Evolutionary conservation across 2,888 invertebrate genomes (phyloP), one percentile per base, ranked within the genome.

Genomic region (Alitta virens): DNA sequence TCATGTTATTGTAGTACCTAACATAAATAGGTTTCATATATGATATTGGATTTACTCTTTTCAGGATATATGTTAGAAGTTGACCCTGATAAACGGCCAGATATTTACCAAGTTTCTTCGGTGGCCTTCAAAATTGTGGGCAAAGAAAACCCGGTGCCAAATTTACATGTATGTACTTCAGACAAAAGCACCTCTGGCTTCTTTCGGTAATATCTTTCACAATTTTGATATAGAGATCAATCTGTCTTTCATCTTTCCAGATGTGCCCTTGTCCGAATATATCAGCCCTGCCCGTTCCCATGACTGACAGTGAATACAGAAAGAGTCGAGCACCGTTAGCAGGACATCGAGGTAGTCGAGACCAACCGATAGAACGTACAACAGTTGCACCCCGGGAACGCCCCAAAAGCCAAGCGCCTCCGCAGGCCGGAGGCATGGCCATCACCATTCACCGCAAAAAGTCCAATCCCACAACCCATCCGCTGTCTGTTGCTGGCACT

Each of bases 81-180:
- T 52, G 91, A 94, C 82, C 87, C 89, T 52, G 90, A 90, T 61
- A 86, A 87, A 68, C 84, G 94, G 73, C 94, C 94, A 14, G 92
- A 94, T 83, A 92, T 94, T 74, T 92, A 87, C 83, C 91, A 92
- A 86, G 90, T 91, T 52, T 88, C 90, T 69, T 85, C 85, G 74
- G 84, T 90, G 70, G 89, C 91, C 62, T 92, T 91, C 81, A 85
- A 86, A 70, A 80, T 91, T 68, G 79, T 85, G 62, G 88, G 89
- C 65, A 88, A 87, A 79, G 88, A 89, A 53, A 89, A 89, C 83
- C 91, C 91, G 61, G 89, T 92, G 67, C 88, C 88, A 81, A 92
- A 92, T 85, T 85, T 91, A 82, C 87, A 90, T 74, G 83, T 84
- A 71, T 77, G 81, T 70, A 5, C 12, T 33, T 33, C 33, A 5